Evolutionary conservation across 2,888 invertebrate species (phyloP).

Genomic region (Prionchulus punctatus): DNA sequence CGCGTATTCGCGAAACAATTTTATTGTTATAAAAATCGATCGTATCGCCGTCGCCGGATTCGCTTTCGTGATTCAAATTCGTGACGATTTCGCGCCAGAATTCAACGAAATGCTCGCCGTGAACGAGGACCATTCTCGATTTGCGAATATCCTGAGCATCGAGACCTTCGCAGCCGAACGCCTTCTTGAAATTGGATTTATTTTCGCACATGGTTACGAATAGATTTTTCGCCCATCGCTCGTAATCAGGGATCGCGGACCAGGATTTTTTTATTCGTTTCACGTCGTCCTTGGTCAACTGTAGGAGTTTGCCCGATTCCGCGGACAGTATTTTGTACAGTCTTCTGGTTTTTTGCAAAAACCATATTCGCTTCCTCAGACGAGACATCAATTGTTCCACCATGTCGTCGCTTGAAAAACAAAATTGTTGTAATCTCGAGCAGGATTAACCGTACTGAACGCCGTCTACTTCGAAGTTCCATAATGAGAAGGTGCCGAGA

Average conservation of each 20-base stretch:
- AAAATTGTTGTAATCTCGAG: too few relatives aligned
- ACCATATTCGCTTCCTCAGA: too few relatives aligned
- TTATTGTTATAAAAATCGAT: too few relatives aligned
- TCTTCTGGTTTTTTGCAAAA: too few relatives aligned
- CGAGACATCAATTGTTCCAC: too few relatives aligned
- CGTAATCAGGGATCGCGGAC: background rate
- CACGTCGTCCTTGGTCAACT: background rate
- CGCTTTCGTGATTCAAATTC: background rate
- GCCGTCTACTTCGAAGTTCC: too few relatives aligned
- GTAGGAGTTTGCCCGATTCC: background rate
- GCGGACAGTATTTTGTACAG: too few relatives aligned
- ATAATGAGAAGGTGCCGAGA: too few relatives aligned
- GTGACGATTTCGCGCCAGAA: background rate
- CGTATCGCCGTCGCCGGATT: background rate
- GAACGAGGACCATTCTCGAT: background rate
- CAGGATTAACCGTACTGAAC: too few relatives aligned
- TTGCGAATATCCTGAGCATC: background rate
- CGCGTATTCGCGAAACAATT: background rate
- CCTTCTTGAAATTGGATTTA: background rate
- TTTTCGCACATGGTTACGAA: background rate
- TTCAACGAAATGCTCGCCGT: background rate
- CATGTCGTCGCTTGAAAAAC: too few relatives aligned
- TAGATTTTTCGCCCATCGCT: background rate
- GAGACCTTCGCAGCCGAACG: background rate
- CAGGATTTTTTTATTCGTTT: background rate